Evolutionary conservation across 1,140 invertebrate genomes (phyloP).

Genomic region (Camponotus floridanus): DNA sequence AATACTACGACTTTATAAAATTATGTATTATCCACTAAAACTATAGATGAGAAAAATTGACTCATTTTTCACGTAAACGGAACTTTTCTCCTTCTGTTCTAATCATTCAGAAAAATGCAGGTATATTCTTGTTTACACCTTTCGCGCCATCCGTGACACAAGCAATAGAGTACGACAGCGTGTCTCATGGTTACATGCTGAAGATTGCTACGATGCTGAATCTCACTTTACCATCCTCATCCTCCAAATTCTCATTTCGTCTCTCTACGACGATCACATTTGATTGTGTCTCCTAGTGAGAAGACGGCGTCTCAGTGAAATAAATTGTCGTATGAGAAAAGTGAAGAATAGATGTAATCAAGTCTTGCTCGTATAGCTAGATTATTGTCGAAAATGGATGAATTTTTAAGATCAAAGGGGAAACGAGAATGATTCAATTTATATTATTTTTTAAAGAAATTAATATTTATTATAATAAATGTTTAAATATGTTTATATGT

Average conservation of each 20-base stretch:
- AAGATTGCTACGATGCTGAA: conserved; percentile 5
- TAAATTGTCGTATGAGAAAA: conserved; percentile 16
- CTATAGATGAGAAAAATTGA: background rate
- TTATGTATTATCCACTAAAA: background rate
- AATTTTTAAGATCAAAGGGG: background rate
- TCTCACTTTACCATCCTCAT: too few species aligned
- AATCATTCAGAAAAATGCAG: background rate
- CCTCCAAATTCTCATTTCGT: background rate
- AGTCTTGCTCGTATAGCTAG: background rate
- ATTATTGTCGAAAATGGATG: background rate
- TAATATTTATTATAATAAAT: background rate
- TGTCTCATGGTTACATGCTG: background rate
- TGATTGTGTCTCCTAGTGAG: conserved; percentile 19
- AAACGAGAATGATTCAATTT: background rate
- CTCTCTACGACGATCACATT: background rate
- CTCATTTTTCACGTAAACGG: background rate
- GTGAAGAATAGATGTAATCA: background rate
- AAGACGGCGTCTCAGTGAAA: conserved; percentile 4
- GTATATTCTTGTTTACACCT: background rate
- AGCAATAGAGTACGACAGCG: background rate
- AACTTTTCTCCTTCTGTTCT: background rate
- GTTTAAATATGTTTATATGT: background rate
- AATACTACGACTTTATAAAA: background rate
- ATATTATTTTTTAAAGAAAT: background rate
- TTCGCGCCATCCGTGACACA: background rate